Evolutionary conservation across 2,113 vertebrate species (phyloP).

Genomic region (Tachuris rubrigastra): DNA sequence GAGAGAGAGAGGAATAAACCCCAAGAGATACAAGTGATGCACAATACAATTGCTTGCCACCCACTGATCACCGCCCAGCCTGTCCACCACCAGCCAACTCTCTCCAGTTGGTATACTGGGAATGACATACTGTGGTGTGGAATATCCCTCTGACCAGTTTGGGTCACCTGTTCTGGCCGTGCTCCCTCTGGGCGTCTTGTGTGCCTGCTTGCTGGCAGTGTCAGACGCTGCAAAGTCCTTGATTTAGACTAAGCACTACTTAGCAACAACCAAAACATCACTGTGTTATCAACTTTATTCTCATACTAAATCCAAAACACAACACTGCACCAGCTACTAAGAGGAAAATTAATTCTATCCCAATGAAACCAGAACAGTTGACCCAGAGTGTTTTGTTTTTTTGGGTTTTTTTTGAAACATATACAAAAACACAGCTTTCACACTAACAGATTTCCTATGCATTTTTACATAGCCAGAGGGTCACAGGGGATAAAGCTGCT

Average conservation of each 20-base stretch:
- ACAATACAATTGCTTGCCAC: neutral
- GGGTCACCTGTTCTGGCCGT: neutral
- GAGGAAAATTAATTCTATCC: neutral
- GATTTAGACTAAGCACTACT: neutral
- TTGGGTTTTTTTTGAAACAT: neutral
- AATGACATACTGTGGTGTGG: neutral
- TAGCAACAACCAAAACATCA: neutral
- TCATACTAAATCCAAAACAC: neutral
- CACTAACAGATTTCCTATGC: neutral
- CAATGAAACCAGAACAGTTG: neutral
- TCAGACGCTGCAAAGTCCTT: neutral
- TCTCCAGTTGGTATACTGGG: neutral
- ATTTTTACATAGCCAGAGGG: neutral
- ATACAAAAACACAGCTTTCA: neutral
- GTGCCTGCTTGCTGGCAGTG: neutral
- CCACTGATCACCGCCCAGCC: neutral
- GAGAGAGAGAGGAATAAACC: neutral
- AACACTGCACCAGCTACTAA: neutral
- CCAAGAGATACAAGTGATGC: neutral
- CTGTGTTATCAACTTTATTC: neutral
- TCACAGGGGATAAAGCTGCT: neutral
- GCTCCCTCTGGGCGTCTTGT: neutral
- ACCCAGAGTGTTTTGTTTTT: neutral
- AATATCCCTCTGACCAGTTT: neutral
- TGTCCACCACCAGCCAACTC: neutral